Evolutionary conservation across 2,797 vertebrate genomes (phyloP), one percentile per base, ranked within the genome.

Genomic region (Jordanella pulchra): DNA sequence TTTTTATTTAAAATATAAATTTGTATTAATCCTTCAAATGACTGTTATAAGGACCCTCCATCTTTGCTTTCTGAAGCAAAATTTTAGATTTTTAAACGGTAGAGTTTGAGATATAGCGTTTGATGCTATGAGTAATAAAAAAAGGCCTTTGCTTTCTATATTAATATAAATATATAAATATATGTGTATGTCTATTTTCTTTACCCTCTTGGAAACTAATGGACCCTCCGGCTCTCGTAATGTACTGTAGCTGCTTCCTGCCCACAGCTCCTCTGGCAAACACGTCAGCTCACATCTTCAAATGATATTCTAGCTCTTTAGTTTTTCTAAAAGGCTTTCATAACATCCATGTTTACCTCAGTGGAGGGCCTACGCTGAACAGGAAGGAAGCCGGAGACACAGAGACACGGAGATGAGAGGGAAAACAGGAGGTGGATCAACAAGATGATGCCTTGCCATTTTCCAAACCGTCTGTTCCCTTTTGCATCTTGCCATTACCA

Each of bases 311-410:
- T 1, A 4, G 72, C 83, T 87, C 84, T 87, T 79, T 75, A 78
- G 67, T 83, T 75, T 80, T 69, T 83, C 76, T 47, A 87, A 83
- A 85, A 83, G 77, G 76, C 86, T 88, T 86, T 89, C 51, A 87
- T 80, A 89, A 83, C 76, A 69, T 82, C 67, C 65, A 58, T 89
- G 88, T 87, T 91, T 87, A 89, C 82, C 71, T 50, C 45, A 39
- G 67, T 66, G 76, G 54, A 68, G 73, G 86, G 77, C 60, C 70
- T 7, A 70, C 44, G 14, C 65, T 14, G 73, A 79, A 61, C 7
- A 25, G 74, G 76, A 58, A 50, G 39, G 70, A 71, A 71, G 58
- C 14, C 6, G 75, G 74, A 54, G 80, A 65, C 76, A 61, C 2
- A n/a, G 45, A 54, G 65, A 85, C 76, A 61, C 2, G 27, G 45